These are phyloP conservation scores for Parnassius apollo DNA, from an alignment of 2,888 invertebrate species.

Conservation along the genomic window DNA sequence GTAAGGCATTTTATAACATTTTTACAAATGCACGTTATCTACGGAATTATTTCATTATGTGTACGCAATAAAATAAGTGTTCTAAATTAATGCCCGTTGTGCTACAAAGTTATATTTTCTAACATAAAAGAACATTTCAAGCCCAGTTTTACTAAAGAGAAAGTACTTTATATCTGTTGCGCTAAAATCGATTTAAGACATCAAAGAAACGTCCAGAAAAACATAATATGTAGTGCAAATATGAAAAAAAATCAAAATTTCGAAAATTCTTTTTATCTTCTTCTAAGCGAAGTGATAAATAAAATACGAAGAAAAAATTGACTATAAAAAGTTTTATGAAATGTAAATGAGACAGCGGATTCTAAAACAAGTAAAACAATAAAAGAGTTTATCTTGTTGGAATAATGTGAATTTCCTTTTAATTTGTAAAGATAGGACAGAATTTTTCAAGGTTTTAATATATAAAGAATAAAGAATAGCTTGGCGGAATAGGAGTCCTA, in stretches of 20 bases:
- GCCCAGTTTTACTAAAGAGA: no score
- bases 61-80: no score
- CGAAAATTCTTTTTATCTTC: slow-evolving; percentile 7
- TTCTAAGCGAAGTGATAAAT: slow-evolving; percentile 15
- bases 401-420: slow-evolving; percentile 10
- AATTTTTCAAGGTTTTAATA: not conserved
- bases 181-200: no score
- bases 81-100: no score
- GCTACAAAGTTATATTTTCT: no score
- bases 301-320: slow-evolving; percentile 14
- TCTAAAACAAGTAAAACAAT: slow-evolving; percentile 6
- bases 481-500: no score
- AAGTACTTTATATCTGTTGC: no score
- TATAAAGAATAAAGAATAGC: no score
- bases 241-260: slow-evolving; percentile 5
- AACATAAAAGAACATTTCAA: no score
- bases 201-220: not conserved
- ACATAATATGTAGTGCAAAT: not conserved
- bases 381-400: slow-evolving; percentile 19
- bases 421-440: slow-evolving; percentile 4
- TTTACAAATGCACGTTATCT: no score
- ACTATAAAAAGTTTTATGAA: slow-evolving; percentile 18
- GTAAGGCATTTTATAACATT: no score
- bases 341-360: slow-evolving; percentile 8
- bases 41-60: no score